Conservation (phyloP, 1,140 invertebrate genomes). For the Drosophila bipectinata region DNA sequence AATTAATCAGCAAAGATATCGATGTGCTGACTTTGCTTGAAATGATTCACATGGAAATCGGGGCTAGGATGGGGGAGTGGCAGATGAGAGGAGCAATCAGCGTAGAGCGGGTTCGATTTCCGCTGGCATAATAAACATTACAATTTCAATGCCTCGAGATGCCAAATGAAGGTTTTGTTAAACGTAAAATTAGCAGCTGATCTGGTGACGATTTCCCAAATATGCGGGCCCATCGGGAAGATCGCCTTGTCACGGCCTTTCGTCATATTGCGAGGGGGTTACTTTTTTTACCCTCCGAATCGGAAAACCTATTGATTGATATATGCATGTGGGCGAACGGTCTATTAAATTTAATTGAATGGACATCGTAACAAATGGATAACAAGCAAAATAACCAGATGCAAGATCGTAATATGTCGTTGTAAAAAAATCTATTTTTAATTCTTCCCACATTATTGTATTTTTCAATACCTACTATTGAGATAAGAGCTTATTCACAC, state of each 20-base stretch:
- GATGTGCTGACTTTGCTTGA: conserved; percentile 24
- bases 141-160: conserved; percentile 27
- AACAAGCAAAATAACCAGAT: no score
- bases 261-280: conserved; percentile 42
- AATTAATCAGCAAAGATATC: conserved; percentile 36
- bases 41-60: conserved; percentile 27
- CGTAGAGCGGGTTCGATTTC: conserved; percentile 30
- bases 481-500: no score
- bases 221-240: conserved; percentile 52
- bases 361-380: neutral
- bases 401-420: no score
- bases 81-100: conserved; percentile 23
- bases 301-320: conserved; percentile 46
- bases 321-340: conserved; percentile 49
- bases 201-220: conserved; percentile 46
- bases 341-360: conserved; percentile 15
- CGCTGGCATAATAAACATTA: conserved; percentile 66
- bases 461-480: no score
- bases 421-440: no score
- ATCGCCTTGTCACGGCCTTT: conserved; percentile 30
- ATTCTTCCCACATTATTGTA: no score
- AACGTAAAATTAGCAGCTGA: conserved; percentile 55
- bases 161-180: conserved; percentile 1
- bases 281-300: conserved; percentile 12
- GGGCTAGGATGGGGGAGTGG: neutral